Evolutionary conservation across 2,113 vertebrate species (phyloP).

Genomic region (Struthio camelus): DNA sequence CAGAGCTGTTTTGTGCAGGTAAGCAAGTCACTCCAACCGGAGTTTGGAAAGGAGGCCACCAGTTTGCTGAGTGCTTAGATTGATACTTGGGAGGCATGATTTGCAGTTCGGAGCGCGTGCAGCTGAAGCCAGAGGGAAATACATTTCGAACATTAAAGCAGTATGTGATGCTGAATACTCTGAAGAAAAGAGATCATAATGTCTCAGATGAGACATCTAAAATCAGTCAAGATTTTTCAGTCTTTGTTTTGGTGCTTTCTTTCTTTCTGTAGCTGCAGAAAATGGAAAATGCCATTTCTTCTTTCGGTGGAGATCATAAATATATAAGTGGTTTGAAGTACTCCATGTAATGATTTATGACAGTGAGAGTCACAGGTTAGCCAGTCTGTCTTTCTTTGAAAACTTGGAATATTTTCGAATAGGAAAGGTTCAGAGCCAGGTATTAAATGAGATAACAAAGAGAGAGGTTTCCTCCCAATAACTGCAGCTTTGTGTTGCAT

Average conservation of each 20-base stretch:
- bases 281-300: not conserved
- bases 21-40: not conserved
- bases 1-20: not conserved
- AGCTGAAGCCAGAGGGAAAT: not conserved
- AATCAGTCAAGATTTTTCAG: not conserved
- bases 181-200: not conserved
- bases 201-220: not conserved
- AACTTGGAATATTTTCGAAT: not conserved
- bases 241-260: not conserved
- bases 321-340: not conserved
- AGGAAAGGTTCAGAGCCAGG: not conserved
- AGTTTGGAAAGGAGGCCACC: slow-evolving; percentile 10
- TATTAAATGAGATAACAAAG: not conserved
- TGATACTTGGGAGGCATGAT: not conserved
- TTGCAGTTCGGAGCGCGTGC: not conserved
- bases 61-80: not conserved
- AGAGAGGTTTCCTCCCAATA: not conserved
- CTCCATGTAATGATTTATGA: not conserved
- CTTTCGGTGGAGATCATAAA: rapidly evolving
- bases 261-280: not conserved
- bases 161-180: not conserved
- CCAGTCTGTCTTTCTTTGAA: slow-evolving; percentile 13
- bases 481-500: not conserved
- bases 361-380: not conserved
- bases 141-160: not conserved